Conservation (phyloP, 2,113 vertebrate species). For the Serranochromis macrocephalus region DNA sequence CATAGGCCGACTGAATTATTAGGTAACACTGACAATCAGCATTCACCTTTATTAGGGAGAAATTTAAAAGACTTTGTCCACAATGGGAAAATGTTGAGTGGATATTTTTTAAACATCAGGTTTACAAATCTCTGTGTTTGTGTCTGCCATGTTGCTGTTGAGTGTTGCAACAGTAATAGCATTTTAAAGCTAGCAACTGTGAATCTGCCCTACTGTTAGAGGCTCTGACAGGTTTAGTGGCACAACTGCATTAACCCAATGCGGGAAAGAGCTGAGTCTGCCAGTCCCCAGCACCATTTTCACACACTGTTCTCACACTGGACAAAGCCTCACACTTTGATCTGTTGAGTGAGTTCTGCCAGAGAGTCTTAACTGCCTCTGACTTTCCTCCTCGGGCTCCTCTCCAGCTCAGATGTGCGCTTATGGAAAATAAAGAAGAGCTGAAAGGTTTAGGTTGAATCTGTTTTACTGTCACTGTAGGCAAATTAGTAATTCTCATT, state of each 20-base stretch:
- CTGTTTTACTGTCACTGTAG: neutral
- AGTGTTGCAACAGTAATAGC: conserved; percentile 31
- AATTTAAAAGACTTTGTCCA: neutral
- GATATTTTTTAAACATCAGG: neutral
- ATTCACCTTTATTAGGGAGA: neutral
- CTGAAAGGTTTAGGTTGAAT: neutral
- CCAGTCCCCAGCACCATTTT: conserved; percentile 15
- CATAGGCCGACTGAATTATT: neutral
- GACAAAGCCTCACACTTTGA: conserved; percentile 33
- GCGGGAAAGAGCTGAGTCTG: conserved; percentile 32
- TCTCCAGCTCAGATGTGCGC: neutral
- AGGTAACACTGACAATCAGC: neutral
- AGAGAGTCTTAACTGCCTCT: neutral
- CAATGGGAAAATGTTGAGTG: neutral
- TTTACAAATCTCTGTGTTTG: neutral
- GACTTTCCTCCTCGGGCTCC: neutral
- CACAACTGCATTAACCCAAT: conserved; percentile 50
- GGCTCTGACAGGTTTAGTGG: conserved; percentile 54
- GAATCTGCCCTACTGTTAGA: conserved; percentile 34
- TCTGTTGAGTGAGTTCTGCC: conserved; percentile 7
- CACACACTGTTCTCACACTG: conserved; percentile 20
- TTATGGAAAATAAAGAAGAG: neutral
- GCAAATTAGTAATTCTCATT: neutral
- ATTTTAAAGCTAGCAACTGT: conserved; percentile 39
- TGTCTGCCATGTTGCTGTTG: neutral